These are phyloP conservation scores for Habroteleia sp. DNA, from an alignment of 2,888 invertebrate genomes.

Conservation along the genomic window DNA sequence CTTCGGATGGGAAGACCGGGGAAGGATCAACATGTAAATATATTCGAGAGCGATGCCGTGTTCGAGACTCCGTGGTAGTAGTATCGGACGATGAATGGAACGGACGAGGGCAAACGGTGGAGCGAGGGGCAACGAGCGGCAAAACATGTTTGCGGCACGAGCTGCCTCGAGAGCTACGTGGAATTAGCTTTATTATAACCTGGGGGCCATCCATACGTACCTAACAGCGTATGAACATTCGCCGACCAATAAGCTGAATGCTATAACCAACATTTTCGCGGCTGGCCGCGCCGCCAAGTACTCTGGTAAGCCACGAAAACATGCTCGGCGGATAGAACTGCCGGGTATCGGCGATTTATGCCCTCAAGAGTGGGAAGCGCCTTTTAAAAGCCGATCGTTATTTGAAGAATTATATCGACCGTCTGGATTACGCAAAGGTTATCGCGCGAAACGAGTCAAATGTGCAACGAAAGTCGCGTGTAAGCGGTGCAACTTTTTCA, in stretches of 20 bases:
- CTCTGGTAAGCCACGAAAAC: constrained; percentile 69
- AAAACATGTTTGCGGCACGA: constrained; percentile 79
- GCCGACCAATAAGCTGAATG: constrained; percentile 75
- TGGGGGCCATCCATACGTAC: constrained; percentile 78
- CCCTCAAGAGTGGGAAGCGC: constrained; percentile 26
- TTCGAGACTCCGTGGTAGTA: constrained; percentile 62
- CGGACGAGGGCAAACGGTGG: constrained; percentile 62
- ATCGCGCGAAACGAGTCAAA: neutral
- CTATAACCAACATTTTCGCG: constrained; percentile 77
- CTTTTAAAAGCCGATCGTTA: constrained; percentile 14
- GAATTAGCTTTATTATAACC: constrained; percentile 81
- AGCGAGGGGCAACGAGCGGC: constrained; percentile 72
- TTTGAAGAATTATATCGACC: neutral
- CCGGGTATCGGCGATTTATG: constrained; percentile 48
- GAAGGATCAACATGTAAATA: constrained; percentile 71
- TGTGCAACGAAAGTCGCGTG: neutral
- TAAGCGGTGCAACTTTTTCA: neutral
- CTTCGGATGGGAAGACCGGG: constrained; percentile 60
- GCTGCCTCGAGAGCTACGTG: constrained; percentile 78
- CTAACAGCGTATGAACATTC: constrained; percentile 75
- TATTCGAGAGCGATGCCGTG: constrained; percentile 64
- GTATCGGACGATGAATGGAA: constrained; percentile 64
- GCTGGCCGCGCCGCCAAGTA: constrained; percentile 68
- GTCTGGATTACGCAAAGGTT: constrained; percentile 8
- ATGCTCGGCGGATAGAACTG: constrained; percentile 64